Evolutionary conservation across 2,113 vertebrate species (phyloP), one percentile per base, ranked within the genome.

Genomic region (Caloenas nicobarica): DNA sequence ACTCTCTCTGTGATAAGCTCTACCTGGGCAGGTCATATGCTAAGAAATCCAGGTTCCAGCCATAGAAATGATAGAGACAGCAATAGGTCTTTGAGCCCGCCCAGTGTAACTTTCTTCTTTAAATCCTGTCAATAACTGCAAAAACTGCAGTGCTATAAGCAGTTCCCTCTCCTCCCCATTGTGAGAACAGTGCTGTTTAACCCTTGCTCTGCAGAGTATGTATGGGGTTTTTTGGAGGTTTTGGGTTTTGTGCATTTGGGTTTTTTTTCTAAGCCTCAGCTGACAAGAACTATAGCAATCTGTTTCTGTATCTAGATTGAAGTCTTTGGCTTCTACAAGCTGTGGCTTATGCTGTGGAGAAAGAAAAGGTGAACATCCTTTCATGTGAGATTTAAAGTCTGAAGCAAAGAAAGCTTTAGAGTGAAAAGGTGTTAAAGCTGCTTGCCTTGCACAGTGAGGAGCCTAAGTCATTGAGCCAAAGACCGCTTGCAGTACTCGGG

Each of bases 221-320:
- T 10, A 2, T 31, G 56, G 44, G 44, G 0, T 0, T 53, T 70
- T 88, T 87, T 51, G 10, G 62, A 92, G 83, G 64, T 88, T 93
- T 93, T 56, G 85, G 84, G 78, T 28, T 97, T 88, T 54, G n/a
- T 83, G 18, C 15, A 15, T 54, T 64, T 53, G 57, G 57, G 44
- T 70, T 82, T 31, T 10, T 56, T 21, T 48, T 36, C 54, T 81
- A 88, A 95, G 89, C 53, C 81, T 94, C 95, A 96, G 62, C 74
- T 86, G 78, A 65, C 53, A 89, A 72, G 71, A 89, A 58, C 54
- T 92, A 50, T 10, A 66, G 71, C 44, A n/a, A n/a, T 58, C 57
- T 92, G n/a, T 11, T 64, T 65, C 50, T 70, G 25, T 38, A 51
- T 72, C 78, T 51, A 16, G 18, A 46, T 56, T 70, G 88, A 92